A percentile compares a stretch with the other conserved stretches of the same genome.
Conservation (phyloP, 2,113 vertebrate genomes). For the Ondatra zibethicus region DNA sequence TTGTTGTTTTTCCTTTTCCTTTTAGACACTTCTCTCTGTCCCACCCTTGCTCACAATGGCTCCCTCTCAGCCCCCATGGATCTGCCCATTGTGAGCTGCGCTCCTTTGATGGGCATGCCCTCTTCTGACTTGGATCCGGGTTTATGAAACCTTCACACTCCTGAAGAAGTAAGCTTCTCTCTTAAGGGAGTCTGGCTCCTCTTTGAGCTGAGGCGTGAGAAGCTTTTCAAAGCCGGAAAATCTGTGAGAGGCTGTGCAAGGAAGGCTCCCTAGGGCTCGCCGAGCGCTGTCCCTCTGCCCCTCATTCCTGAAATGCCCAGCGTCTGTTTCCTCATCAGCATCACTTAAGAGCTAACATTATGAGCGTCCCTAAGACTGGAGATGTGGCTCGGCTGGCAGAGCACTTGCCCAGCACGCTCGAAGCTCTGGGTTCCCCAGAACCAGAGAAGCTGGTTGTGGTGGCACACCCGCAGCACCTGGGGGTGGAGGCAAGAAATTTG, state of each 20-base stretch:
- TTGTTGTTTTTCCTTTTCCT: background rate
- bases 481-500: background rate
- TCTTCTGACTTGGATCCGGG: background rate
- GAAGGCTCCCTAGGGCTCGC: background rate
- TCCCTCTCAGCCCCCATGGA: background rate
- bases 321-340: slow-evolving; percentile 5
- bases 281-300: background rate
- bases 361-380: background rate
- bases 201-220: background rate
- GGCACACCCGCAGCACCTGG: background rate
- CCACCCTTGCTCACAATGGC: background rate
- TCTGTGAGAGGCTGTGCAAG: background rate
- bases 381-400: background rate
- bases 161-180: background rate
- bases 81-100: background rate
- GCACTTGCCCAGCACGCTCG: no score
- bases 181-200: background rate
- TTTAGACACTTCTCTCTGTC: background rate
- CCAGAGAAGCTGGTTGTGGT: background rate
- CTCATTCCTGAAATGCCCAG: background rate
- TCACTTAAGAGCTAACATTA: background rate
- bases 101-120: background rate
- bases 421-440: background rate
- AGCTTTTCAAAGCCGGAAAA: background rate
- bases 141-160: background rate